Percentiles rank a stretch among this genome's conserved stretches.
These are phyloP conservation scores for Ptychochromis oligacanthus DNA, from an alignment of 2,113 vertebrate genomes.

Conservation along the genomic window DNA sequence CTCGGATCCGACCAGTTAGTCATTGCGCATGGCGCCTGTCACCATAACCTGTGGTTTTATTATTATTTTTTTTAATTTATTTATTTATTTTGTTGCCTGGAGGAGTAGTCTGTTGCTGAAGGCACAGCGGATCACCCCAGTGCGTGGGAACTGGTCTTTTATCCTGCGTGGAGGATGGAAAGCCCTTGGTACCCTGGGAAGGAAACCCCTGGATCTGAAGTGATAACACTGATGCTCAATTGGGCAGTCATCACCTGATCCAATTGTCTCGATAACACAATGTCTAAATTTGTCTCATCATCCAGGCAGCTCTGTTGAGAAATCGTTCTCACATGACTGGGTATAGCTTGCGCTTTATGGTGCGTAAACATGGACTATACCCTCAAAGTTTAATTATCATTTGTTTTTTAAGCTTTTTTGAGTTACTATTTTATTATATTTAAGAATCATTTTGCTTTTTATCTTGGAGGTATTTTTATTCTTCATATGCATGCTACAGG, in stretches of 20 bases:
- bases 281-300: conserved; percentile 36
- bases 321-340: not conserved
- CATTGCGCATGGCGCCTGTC: conserved; percentile 73
- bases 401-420: not conserved
- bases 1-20: conserved; percentile 52
- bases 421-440: not conserved
- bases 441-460: not conserved
- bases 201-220: conserved; percentile 79
- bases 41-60: conserved; percentile 28
- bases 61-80: too few relatives aligned
- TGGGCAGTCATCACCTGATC: conserved; percentile 64
- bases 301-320: not conserved
- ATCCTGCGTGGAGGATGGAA: conserved; percentile 62
- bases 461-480: not conserved
- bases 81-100: conserved; percentile 9
- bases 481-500: not conserved
- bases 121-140: conserved; percentile 42
- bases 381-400: not conserved
- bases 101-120: conserved; percentile 45
- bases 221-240: conserved; percentile 63
- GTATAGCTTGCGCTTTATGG: not conserved
- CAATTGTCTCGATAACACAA: conserved; percentile 28
- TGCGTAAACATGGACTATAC: not conserved
- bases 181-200: conserved; percentile 78
- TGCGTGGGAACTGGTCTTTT: conserved; percentile 65